Percentiles rank a stretch among this genome's conserved stretches.
These are phyloP conservation scores for Simalia tracyae DNA, from an alignment of 2,797 vertebrate species.

Conservation along the genomic window DNA sequence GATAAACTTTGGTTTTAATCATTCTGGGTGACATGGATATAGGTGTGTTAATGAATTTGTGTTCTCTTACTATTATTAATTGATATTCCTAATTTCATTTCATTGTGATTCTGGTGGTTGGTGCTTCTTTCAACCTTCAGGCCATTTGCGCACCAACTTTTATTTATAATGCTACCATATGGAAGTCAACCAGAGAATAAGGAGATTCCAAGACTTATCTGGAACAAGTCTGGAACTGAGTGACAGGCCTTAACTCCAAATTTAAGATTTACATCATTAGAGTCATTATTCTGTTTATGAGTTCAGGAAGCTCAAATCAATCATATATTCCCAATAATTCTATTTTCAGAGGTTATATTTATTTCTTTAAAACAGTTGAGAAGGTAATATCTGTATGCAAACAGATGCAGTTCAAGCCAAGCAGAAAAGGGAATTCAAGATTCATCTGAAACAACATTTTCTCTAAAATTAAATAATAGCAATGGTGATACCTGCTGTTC, in stretches of 20 bases:
- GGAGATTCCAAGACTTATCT: background rate
- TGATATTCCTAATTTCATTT: background rate
- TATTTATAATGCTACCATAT: background rate
- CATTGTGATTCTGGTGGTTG: background rate
- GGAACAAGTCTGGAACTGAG: background rate
- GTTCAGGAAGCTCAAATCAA: background rate
- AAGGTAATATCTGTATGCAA: background rate
- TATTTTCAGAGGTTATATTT: background rate
- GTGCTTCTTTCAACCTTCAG: background rate
- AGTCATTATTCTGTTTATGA: background rate
- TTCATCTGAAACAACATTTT: background rate
- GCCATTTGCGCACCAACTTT: background rate
- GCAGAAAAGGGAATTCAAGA: background rate
- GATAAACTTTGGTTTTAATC: no score
- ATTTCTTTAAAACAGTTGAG: background rate
- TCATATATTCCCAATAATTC: background rate
- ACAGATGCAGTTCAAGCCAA: background rate
- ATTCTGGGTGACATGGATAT: no score
- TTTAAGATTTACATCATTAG: background rate
- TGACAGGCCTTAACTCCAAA: background rate
- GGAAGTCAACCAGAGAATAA: background rate
- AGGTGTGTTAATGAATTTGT: background rate
- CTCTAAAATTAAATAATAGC: background rate
- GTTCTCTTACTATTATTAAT: background rate
- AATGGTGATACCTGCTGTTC: background rate